These are phyloP conservation scores for Lophius piscatorius DNA, from an alignment of 2,113 vertebrate species.

Conservation along the genomic window DNA sequence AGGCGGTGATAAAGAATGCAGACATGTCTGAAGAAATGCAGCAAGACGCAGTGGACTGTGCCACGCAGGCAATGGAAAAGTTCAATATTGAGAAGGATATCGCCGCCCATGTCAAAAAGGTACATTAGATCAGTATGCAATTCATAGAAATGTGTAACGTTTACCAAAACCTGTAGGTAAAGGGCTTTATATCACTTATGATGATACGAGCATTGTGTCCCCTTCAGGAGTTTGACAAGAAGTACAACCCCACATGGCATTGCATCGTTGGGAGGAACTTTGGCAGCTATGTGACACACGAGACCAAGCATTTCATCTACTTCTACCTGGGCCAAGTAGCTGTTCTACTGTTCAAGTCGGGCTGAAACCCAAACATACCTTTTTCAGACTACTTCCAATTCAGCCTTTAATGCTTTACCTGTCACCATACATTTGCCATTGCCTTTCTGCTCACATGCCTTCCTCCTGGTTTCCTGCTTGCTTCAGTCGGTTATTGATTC, in stretches of 20 bases:
- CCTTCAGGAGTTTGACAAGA: conserved; percentile 97
- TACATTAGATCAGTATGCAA: conserved; percentile 61
- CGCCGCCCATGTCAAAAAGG: conserved; percentile 98
- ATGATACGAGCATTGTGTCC: not conserved
- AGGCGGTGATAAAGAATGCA: conserved; percentile 99
- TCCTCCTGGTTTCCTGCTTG: conserved; percentile 40
- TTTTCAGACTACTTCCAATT: conserved; percentile 40
- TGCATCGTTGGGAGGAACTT: conserved; percentile 99
- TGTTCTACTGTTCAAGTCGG: conserved; percentile 98
- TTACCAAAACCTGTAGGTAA: no score
- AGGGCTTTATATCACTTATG: not conserved
- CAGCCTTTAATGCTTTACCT: conserved; percentile 31
- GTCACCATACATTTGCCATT: conserved; percentile 33
- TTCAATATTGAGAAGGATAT: conserved; percentile 99
- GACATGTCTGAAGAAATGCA: conserved; percentile 99
- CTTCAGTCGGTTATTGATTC: conserved; percentile 29
- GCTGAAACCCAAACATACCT: conserved; percentile 75
- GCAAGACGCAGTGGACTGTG: conserved; percentile 97
- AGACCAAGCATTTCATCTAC: conserved; percentile 99
- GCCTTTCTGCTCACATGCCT: conserved; percentile 47
- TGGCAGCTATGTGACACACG: conserved; percentile 98
- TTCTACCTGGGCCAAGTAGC: conserved; percentile 99
- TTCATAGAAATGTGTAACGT: not conserved
- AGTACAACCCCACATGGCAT: conserved; percentile 99
- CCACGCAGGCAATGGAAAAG: conserved; percentile 98